These are phyloP conservation scores for Polydesmus complanatus DNA, from an alignment of 2,888 invertebrate genomes.

Conservation along the genomic window DNA sequence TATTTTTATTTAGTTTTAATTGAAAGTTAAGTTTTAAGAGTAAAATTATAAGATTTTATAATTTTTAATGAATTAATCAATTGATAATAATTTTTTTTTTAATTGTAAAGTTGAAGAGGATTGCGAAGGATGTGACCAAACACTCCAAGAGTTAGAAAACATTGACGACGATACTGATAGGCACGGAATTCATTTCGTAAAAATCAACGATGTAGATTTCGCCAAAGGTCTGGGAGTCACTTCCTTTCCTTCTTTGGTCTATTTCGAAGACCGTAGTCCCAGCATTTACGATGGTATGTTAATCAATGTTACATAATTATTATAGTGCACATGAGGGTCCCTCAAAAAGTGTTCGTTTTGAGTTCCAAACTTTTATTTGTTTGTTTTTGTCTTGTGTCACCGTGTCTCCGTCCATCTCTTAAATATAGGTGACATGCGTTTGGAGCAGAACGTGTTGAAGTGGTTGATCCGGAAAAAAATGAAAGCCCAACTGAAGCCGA, in stretches of 20 bases:
- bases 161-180: constrained; percentile 63
- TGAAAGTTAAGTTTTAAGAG: too few species aligned
- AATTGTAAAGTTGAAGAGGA: constrained; percentile 76
- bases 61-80: too few species aligned
- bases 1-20: too few species aligned
- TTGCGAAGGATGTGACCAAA: constrained; percentile 62
- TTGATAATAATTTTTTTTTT: too few species aligned
- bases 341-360: too few species aligned
- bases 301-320: neutral
- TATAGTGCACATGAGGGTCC: too few species aligned
- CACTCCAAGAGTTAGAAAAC: constrained; percentile 66
- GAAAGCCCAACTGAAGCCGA: neutral
- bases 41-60: too few species aligned
- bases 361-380: too few species aligned
- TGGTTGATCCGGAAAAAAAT: neutral
- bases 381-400: neutral
- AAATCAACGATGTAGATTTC: constrained; percentile 74
- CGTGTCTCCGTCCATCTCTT: neutral
- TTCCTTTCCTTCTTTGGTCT: constrained; percentile 79
- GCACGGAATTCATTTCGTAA: constrained; percentile 84
- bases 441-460: neutral
- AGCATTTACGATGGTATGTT: constrained; percentile 87
- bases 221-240: constrained; percentile 84
- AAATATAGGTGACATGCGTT: neutral
- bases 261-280: constrained; percentile 84